Percentiles rank a stretch among this genome's conserved stretches.
phyloP scores from a whole-genome alignment of 1,140 invertebrate species.

The Drosophila simulans region DNA sequence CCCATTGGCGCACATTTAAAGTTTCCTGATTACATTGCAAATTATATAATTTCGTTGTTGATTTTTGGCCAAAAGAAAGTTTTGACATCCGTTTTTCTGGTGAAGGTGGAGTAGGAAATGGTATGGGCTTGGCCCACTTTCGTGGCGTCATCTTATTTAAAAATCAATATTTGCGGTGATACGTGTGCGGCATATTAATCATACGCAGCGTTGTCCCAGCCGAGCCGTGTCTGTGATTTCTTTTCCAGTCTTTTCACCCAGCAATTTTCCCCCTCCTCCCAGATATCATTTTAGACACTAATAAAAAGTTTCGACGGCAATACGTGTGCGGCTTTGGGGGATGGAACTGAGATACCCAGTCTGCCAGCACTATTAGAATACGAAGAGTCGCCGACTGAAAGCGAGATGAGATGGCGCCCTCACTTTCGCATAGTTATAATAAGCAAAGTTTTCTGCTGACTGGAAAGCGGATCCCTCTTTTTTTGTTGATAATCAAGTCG shows the following conservation, averaged over 20 bases:
- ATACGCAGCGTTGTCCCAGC: conserved; percentile 67
- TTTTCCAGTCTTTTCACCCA: conserved; percentile 31
- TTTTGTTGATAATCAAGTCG: conserved; percentile 31
- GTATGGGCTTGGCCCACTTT: conserved; percentile 42
- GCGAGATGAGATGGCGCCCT: conserved; percentile 35
- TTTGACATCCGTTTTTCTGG: conserved; percentile 23
- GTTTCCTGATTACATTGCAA: conserved; percentile 81
- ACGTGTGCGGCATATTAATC: conserved; percentile 80
- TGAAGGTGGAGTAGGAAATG: background rate
- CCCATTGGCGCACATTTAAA: conserved; percentile 57
- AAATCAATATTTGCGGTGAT: conserved; percentile 77
- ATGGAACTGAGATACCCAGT: background rate
- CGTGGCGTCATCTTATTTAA: conserved; percentile 79
- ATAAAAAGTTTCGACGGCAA: conserved; percentile 77
- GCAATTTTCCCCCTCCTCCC: background rate
- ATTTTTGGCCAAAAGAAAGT: conserved; percentile 60
- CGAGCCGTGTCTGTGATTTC: conserved; percentile 70
- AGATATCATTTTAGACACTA: conserved; percentile 60
- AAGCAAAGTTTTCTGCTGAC: conserved; percentile 73
- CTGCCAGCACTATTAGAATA: conserved; percentile 58
- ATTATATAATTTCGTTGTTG: conserved; percentile 82
- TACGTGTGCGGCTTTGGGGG: conserved; percentile 65
- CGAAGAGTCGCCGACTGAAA: conserved; percentile 31
- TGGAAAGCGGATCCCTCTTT: conserved; percentile 13
- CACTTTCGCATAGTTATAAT: conserved; percentile 79